Percentiles rank a stretch among this genome's conserved stretches.
Conservation (phyloP, 2,888 invertebrate species). For the Cosmia trapezina region DNA sequence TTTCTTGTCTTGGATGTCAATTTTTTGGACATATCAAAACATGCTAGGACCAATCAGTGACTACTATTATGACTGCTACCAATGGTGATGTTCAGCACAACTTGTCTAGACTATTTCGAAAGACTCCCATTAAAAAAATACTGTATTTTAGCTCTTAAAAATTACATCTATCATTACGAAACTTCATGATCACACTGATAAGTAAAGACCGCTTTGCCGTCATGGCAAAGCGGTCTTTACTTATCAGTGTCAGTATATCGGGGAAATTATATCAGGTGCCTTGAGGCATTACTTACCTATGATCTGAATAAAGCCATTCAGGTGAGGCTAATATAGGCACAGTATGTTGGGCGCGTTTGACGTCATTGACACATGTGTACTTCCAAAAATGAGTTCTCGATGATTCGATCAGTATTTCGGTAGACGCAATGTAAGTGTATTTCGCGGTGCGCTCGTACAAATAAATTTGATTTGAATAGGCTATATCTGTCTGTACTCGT, state of each 20-base stretch:
- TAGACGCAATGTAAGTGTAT: conserved; percentile 33
- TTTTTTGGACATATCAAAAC: not conserved
- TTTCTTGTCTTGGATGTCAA: not conserved
- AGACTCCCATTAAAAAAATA: not conserved
- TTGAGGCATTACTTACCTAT: not conserved
- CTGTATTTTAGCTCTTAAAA: not conserved
- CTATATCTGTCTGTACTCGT: conserved; percentile 6
- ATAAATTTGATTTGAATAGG: conserved; percentile 44
- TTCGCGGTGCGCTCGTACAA: conserved; percentile 35
- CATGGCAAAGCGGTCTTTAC: not conserved
- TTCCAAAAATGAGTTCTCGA: conserved; percentile 43
- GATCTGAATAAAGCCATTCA: conserved; percentile 3
- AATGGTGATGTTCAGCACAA: not conserved
- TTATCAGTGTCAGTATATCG: not conserved
- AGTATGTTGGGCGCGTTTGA: conserved; percentile 12
- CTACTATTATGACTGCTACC: no score
- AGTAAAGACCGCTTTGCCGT: no score
- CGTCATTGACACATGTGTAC: conserved; percentile 32
- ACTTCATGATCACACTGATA: not conserved
- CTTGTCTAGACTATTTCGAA: not conserved
- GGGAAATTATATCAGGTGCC: conserved; percentile 2
- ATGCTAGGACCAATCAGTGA: not conserved
- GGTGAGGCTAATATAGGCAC: conserved; percentile 14
- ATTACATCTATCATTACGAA: not conserved
- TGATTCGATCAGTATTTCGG: conserved; percentile 54